Conservation (phyloP, 2,113 vertebrate species). For the Ibidorhyncha struthersii region DNA sequence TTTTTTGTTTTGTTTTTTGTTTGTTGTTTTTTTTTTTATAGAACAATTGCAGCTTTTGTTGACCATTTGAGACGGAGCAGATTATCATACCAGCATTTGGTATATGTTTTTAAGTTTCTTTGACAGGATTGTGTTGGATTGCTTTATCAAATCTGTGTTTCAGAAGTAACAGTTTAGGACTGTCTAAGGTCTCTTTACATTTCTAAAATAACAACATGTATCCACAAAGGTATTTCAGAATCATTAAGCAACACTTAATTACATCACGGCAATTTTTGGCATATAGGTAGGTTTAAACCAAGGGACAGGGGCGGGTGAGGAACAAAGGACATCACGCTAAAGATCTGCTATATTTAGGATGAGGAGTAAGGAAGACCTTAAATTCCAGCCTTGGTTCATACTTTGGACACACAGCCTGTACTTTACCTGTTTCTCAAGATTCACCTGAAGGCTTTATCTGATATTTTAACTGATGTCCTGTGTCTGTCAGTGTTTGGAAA, state of each 20-base stretch:
- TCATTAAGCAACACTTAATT: background rate
- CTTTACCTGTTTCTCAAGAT: background rate
- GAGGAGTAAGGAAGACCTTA: background rate
- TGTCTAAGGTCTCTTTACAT: background rate
- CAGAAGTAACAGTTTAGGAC: background rate
- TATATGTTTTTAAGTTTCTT: background rate
- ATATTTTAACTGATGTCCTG: background rate
- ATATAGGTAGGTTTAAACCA: background rate
- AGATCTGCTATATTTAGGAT: background rate
- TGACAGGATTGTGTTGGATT: accelerated
- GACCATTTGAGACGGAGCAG: too few species aligned
- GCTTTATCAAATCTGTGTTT: background rate
- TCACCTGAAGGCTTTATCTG: background rate
- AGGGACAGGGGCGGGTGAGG: background rate
- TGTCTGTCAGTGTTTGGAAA: background rate
- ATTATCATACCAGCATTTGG: background rate
- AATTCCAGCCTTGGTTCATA: background rate
- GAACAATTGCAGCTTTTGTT: too few species aligned
- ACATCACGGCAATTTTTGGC: background rate
- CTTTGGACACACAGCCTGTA: background rate
- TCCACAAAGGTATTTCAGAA: background rate
- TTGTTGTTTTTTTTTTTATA: background rate
- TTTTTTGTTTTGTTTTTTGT: too few species aligned
- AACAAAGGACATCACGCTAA: background rate
- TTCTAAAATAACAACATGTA: background rate